phyloP scores from a whole-genome alignment of 1,140 invertebrate genomes.

The Dryas iulia region DNA sequence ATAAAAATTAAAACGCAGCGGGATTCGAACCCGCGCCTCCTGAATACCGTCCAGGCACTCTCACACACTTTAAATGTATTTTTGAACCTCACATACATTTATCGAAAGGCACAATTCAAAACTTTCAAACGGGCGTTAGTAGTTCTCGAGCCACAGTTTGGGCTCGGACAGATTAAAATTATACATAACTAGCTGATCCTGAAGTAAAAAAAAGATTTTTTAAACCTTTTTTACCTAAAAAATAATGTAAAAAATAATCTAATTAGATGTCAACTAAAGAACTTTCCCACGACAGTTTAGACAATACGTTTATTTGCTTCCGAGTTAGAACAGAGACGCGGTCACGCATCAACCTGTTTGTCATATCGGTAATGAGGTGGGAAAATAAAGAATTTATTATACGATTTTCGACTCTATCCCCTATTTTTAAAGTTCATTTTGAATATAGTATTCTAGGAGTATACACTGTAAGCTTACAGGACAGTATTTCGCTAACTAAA shows the following conservation, averaged over 20 bases:
- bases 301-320: constrained; percentile 11
- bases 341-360: constrained; percentile 17
- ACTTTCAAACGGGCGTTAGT: too few relatives aligned
- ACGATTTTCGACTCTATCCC: not conserved
- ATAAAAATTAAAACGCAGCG: too few relatives aligned
- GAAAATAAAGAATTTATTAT: not conserved
- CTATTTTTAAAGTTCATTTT: not conserved
- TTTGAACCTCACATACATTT: too few relatives aligned
- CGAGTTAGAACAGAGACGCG: constrained; percentile 18
- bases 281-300: constrained; percentile 19
- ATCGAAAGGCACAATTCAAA: too few relatives aligned
- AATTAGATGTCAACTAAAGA: not conserved
- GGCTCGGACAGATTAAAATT: too few relatives aligned
- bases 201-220: not conserved
- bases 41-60: too few relatives aligned
- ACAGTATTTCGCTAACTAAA: constrained; percentile 17
- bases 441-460: not conserved
- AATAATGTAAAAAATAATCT: not conserved
- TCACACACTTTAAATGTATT: too few relatives aligned
- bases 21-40: too few relatives aligned
- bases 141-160: too few relatives aligned
- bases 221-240: too few relatives aligned
- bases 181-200: not conserved
- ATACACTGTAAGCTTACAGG: not conserved
- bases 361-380: constrained; percentile 13